Base-by-base conservation (phyloP, 2,797 vertebrate species). In the Champsocephalus esox region DNA sequence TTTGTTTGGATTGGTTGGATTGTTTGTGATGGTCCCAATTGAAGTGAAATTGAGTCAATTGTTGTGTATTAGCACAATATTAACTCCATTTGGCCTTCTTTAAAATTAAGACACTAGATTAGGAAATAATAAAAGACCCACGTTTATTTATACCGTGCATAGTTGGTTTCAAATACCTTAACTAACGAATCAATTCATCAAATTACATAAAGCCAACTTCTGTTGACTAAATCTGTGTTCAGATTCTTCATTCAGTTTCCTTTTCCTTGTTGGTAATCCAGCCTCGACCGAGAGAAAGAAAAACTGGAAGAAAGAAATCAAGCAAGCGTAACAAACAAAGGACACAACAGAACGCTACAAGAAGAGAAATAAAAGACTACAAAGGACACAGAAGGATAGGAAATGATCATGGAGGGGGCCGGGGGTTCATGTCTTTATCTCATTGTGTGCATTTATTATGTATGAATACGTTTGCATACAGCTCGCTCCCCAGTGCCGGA, bases 381-480 rank as follows among this genome's bases (percentile, higher is more conserved):
- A 51, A 41, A 64, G 41, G 34, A 66, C 38, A 62, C 64, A 61
- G 50, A 43, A 19, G 24, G 9, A 46, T 38, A 19, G 5, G 46
- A 32, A 12, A 49, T 48, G 32, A 50, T 54, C 14, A 67, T 38
- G 48, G 49, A 61, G n/a, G 4, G 3, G 55, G 17, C 8, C 12
- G 1, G 32, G 17, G 5, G 34, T 75, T 68, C 45, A 63, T 57
- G 46, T 61, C 54, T 48, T 68, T 24, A 50, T 64, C 44, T 74
- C 46, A 61, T 16, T 41, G 51, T 9, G 21, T 61, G 14, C 66
- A 81, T 81, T 77, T 41, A 78, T 77, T 63, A 82, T 69, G 54
- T 41, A 80, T 80, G 56, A 75, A 67, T 59, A 66, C 34, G 34
- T 75, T 73, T 19, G 49, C 44, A 68, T 45, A 45, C 51, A 58